These are phyloP conservation scores for Helobdella robusta DNA, from an alignment of 2,888 invertebrate species.

Conservation along the genomic window DNA sequence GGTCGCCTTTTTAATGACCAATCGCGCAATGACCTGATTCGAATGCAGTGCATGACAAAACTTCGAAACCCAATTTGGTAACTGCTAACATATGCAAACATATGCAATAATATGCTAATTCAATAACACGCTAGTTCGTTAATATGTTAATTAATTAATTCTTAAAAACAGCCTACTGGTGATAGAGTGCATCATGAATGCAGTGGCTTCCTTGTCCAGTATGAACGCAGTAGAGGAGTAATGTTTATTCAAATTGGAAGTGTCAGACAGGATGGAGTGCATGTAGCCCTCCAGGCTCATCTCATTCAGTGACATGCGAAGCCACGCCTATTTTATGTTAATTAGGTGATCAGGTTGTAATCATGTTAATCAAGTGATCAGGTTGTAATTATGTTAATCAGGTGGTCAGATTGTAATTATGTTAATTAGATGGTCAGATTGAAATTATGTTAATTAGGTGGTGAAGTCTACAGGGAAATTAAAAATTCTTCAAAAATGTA, in stretches of 20 bases:
- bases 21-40: too few relatives aligned
- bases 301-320: constrained; percentile 21
- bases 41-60: too few relatives aligned
- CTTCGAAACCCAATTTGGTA: too few relatives aligned
- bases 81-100: too few relatives aligned
- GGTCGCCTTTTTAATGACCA: too few relatives aligned
- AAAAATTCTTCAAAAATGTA: too few relatives aligned
- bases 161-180: background rate
- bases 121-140: too few relatives aligned
- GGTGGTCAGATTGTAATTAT: background rate
- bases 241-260: background rate
- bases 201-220: constrained; percentile 2
- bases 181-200: background rate
- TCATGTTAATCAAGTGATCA: background rate
- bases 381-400: background rate
- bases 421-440: background rate
- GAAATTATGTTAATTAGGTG: background rate
- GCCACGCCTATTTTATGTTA: constrained; percentile 18
- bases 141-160: background rate
- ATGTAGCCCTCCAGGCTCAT: constrained; percentile 21
- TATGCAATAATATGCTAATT: too few relatives aligned
- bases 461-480: too few relatives aligned
- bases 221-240: constrained; percentile 15
- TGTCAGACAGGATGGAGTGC: background rate
- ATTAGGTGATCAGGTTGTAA: background rate